phyloP scores from a whole-genome alignment of 2,113 vertebrate genomes.

The Amazona vittata region DNA sequence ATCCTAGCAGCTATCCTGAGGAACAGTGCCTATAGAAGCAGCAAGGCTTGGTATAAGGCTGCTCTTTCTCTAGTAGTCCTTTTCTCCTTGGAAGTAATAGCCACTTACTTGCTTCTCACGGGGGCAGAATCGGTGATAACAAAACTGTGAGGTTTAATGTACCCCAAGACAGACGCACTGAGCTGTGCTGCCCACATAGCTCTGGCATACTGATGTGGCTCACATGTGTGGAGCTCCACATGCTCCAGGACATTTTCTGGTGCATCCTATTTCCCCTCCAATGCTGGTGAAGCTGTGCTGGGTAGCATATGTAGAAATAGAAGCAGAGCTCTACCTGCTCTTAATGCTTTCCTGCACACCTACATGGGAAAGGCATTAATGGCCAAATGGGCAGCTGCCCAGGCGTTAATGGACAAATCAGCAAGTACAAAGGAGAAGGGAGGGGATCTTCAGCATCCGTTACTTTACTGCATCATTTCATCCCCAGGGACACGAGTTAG shows the following conservation, averaged over 20 bases:
- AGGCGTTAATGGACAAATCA: background rate
- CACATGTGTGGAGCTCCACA: too few relatives aligned
- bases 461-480: background rate
- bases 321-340: background rate
- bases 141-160: background rate
- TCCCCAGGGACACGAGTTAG: background rate
- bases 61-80: background rate
- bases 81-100: background rate
- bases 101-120: background rate
- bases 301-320: accelerated
- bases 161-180: accelerated
- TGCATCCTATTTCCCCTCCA: accelerated
- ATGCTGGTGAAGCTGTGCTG: background rate
- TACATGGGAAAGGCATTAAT: background rate
- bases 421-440: background rate
- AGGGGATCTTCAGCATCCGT: background rate
- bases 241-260: background rate
- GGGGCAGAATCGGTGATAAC: background rate
- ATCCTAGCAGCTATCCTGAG: background rate
- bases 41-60: background rate
- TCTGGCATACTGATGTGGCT: background rate
- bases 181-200: background rate
- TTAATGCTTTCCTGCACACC: background rate
- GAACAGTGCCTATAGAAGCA: accelerated
- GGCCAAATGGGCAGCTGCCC: background rate